A percentile compares a stretch with the other conserved stretches of the same genome.
Evolutionary conservation across 2,797 vertebrate genomes (phyloP).

Genomic region (Sebastolobus alascanus): DNA sequence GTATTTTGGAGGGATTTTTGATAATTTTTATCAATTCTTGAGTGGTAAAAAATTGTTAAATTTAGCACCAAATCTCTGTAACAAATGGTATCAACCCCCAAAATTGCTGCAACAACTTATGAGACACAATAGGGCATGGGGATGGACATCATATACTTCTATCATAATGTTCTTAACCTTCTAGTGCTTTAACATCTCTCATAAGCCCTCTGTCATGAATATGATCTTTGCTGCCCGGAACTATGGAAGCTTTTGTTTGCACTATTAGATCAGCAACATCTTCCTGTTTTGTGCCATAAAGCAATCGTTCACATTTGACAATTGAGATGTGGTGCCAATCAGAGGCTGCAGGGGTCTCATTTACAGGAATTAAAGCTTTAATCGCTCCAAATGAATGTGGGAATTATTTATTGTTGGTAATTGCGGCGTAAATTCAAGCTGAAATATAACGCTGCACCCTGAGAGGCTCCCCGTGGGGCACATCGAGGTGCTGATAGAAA

Average conservation of each 20-base stretch:
- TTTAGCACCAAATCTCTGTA: too few relatives aligned
- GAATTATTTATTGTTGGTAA: conserved; percentile 3
- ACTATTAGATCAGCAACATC: not conserved
- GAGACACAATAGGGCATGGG: too few relatives aligned
- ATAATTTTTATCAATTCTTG: too few relatives aligned
- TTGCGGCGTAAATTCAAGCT: not conserved
- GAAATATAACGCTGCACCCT: not conserved
- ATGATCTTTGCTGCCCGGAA: not conserved
- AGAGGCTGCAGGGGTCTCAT: not conserved
- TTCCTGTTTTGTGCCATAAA: not conserved
- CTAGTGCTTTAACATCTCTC: conserved; percentile 20
- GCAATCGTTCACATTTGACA: not conserved
- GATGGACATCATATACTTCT: too few relatives aligned
- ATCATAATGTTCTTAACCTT: too few relatives aligned
- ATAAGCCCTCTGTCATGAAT: conserved; percentile 9
- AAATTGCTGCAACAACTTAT: too few relatives aligned
- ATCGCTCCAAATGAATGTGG: not conserved
- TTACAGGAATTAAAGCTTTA: not conserved
- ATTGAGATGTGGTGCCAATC: not conserved
- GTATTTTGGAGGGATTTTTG: too few relatives aligned
- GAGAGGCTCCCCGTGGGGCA: not conserved
- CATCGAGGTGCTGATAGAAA: not conserved
- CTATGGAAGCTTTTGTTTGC: not conserved
- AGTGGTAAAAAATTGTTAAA: too few relatives aligned
- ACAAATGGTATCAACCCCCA: too few relatives aligned